These are phyloP conservation scores for Brachyrhaphis roseni DNA, from an alignment of 2,797 vertebrate species.

Conservation along the genomic window DNA sequence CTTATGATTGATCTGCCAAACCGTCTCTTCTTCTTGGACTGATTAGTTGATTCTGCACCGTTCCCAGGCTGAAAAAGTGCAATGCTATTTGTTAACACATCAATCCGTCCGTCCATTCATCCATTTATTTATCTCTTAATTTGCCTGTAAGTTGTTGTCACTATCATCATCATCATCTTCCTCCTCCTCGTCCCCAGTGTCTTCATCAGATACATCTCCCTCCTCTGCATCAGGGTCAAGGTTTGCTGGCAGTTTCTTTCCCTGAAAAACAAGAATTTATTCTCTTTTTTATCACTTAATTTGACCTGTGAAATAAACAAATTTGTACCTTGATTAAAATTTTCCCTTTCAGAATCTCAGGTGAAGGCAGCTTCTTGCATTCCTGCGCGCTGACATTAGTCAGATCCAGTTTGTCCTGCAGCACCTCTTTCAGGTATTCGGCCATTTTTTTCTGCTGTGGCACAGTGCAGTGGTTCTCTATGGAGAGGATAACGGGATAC, in stretches of 20 bases:
- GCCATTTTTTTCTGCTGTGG: slow-evolving; percentile 96
- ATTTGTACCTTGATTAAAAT: slow-evolving; percentile 88
- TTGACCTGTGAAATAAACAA: neutral
- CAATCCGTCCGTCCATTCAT: slow-evolving; percentile 1
- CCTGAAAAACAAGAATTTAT: slow-evolving; percentile 71
- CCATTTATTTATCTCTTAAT: slow-evolving; percentile 61
- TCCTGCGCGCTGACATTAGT: slow-evolving; percentile 84
- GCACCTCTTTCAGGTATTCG: slow-evolving; percentile 87
- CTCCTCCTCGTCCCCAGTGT: slow-evolving; percentile 92
- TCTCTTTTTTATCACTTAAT: neutral
- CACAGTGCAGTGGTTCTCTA: slow-evolving; percentile 93
- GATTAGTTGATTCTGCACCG: slow-evolving; percentile 69
- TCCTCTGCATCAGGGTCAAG: slow-evolving; percentile 91
- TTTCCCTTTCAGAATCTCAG: slow-evolving; percentile 91
- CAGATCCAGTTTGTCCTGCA: slow-evolving; percentile 91
- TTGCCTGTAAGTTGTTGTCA: slow-evolving; percentile 74
- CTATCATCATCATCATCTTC: slow-evolving; percentile 81
- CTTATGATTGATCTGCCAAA: slow-evolving; percentile 82
- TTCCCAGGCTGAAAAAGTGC: slow-evolving; percentile 77
- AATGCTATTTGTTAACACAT: neutral
- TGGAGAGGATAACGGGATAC: slow-evolving; percentile 91
- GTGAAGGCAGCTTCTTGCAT: slow-evolving; percentile 87
- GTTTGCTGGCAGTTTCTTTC: slow-evolving; percentile 92
- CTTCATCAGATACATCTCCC: slow-evolving; percentile 96
- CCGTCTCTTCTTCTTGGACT: slow-evolving; percentile 77